phyloP scores from a whole-genome alignment of 2,797 vertebrate species.

The Coregonus suidteri region DNA sequence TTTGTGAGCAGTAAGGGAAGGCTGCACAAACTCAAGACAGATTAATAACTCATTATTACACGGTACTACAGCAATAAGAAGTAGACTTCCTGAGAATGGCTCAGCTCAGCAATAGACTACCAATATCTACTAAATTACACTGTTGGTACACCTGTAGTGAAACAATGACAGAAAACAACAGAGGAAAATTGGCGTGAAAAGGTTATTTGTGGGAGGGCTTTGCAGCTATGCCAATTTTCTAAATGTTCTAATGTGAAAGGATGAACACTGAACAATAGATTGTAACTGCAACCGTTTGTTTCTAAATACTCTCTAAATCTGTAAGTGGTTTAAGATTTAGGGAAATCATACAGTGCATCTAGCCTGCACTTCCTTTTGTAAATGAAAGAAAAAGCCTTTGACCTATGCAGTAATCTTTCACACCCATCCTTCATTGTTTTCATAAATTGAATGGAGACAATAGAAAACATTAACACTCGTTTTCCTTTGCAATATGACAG shows the following conservation, averaged over 20 bases:
- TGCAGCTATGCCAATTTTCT: no score
- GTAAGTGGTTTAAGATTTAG: no score
- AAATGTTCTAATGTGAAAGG: no score
- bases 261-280: not conserved
- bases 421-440: not conserved
- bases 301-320: no score
- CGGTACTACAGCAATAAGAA: not conserved
- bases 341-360: no score
- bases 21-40: not conserved
- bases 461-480: not conserved
- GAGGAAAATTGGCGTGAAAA: not conserved
- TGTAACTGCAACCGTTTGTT: not conserved
- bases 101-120: not conserved
- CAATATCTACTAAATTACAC: not conserved
- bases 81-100: not conserved
- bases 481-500: not conserved
- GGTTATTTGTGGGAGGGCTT: no score
- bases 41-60: not conserved
- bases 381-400: no score
- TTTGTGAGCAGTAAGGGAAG: not conserved
- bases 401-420: not conserved
- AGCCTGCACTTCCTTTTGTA: no score
- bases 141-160: not conserved
- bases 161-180: not conserved
- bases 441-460: not conserved